phyloP scores from a whole-genome alignment of 2,797 vertebrate species.

The Uromys caudimaculatus region DNA sequence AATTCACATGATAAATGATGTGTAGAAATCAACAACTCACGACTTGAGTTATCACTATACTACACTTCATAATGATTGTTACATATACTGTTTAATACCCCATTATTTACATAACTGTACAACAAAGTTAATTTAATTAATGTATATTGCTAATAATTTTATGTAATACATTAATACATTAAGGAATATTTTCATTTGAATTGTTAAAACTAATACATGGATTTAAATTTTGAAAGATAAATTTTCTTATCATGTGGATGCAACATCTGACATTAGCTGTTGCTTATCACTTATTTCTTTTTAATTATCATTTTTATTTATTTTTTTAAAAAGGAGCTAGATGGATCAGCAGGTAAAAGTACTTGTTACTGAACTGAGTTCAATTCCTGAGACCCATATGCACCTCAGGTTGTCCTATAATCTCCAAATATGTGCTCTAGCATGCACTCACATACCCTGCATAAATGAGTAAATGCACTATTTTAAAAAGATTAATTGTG shows the following conservation, averaged over 20 bases:
- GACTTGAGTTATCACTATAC: not conserved
- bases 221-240: not conserved
- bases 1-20: not conserved
- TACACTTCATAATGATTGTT: not conserved
- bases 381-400: not conserved
- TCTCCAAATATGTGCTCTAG: not conserved
- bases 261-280: not conserved
- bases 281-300: not conserved
- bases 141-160: not conserved
- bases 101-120: not conserved
- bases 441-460: too few species aligned
- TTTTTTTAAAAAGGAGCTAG: not conserved
- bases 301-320: constrained; percentile 6
- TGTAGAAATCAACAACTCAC: not conserved
- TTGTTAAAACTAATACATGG: not conserved
- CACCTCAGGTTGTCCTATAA: not conserved
- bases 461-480: too few species aligned
- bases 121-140: not conserved
- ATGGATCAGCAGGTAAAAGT: not conserved
- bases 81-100: not conserved
- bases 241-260: constrained; percentile 12
- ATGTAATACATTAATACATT: not conserved
- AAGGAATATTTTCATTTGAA: not conserved
- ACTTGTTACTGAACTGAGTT: not conserved
- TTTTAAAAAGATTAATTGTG: not conserved